phyloP scores from a whole-genome alignment of 2,797 vertebrate species.

The Semaprochilodus insignis region DNA sequence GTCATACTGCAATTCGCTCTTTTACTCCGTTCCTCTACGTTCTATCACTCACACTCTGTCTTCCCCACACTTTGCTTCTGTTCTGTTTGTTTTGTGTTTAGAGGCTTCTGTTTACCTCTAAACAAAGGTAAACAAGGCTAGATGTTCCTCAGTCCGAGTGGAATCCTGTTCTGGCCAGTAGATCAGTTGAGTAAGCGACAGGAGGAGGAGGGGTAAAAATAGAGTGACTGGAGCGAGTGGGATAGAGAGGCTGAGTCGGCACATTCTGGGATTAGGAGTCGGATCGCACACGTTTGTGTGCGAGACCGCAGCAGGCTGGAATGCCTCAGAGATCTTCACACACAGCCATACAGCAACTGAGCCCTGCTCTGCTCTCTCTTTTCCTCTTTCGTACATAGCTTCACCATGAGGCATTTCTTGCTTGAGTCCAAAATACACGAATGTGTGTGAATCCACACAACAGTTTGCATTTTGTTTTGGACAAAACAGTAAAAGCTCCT shows the following conservation, averaged over 20 bases:
- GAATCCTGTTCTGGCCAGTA: slow-evolving; percentile 49
- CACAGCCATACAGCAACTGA: slow-evolving; percentile 9
- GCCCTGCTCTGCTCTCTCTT: neutral
- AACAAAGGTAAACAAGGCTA: slow-evolving; percentile 19
- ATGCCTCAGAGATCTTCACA: slow-evolving; percentile 14
- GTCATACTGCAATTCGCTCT: neutral
- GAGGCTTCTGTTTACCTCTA: slow-evolving; percentile 3
- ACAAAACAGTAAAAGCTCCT: neutral
- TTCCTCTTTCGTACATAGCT: neutral
- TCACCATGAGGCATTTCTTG: slow-evolving; percentile 2
- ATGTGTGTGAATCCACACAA: slow-evolving; percentile 4
- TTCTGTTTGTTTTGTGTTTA: slow-evolving; percentile 26
- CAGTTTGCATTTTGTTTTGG: neutral
- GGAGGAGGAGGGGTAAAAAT: slow-evolving; percentile 51
- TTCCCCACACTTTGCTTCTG: neutral
- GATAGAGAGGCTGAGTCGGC: slow-evolving; percentile 73
- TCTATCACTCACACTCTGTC: neutral
- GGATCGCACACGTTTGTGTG: slow-evolving; percentile 63
- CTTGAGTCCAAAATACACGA: neutral
- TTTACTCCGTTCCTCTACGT: neutral
- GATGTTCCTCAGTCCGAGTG: slow-evolving; percentile 9
- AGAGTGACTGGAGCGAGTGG: slow-evolving; percentile 53
- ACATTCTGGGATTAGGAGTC: slow-evolving; percentile 71
- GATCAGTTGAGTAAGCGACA: neutral
- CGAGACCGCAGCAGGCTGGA: neutral